Conservation (phyloP, 2,888 invertebrate species). For the Eulithis testata region DNA sequence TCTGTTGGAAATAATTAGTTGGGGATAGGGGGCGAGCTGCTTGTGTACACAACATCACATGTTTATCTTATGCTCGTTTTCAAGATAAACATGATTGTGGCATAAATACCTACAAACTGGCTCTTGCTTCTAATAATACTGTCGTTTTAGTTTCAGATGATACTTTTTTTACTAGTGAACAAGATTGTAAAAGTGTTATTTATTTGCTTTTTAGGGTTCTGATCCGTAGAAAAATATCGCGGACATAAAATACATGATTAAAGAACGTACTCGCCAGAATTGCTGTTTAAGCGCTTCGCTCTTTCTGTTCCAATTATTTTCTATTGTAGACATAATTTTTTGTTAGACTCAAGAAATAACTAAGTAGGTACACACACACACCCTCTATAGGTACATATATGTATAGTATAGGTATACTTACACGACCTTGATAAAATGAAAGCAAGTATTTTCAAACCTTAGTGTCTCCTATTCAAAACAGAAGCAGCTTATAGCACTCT, state of each 20-base stretch:
- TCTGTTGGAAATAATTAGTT: conserved; percentile 61
- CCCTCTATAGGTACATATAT: no score
- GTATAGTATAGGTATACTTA: no score
- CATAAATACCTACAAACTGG: neutral
- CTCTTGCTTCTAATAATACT: no score
- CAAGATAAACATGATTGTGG: conserved; percentile 31
- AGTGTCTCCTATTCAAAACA: neutral
- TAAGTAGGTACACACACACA: no score
- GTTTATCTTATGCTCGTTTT: conserved; percentile 39
- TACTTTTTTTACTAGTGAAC: no score
- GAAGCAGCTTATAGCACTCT: neutral
- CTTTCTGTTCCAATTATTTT: conserved; percentile 14
- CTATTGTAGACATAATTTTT: conserved; percentile 20
- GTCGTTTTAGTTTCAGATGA: no score
- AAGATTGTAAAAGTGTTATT: no score
- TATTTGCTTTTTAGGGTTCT: no score
- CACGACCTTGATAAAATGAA: neutral
- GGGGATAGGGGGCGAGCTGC: conserved; percentile 44
- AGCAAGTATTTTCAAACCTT: no score
- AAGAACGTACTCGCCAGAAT: no score
- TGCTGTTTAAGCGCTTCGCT: neutral
- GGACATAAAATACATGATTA: no score
- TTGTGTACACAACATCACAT: conserved; percentile 45
- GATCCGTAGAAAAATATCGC: no score
- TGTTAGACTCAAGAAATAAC: conserved; percentile 13